These are phyloP conservation scores for Zaprionus taronus DNA, from an alignment of 1,140 invertebrate genomes.

Conservation along the genomic window DNA sequence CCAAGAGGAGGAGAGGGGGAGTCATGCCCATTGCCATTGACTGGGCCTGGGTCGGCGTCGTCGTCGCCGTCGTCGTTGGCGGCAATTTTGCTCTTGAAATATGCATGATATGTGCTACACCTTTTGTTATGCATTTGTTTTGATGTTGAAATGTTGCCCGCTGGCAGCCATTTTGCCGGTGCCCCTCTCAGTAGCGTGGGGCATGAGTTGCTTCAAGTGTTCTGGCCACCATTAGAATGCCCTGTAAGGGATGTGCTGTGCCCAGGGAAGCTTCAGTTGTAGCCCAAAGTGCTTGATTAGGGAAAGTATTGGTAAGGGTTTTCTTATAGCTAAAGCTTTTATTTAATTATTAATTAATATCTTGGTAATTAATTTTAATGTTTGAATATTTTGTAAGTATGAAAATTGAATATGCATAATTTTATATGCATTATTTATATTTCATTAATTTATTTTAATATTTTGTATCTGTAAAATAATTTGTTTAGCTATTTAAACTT, in stretches of 20 bases:
- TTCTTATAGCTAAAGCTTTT: background rate
- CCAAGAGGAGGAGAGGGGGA: background rate
- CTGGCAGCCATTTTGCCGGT: constrained; percentile 42
- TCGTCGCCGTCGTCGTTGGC: constrained; percentile 40
- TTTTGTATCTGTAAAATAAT: background rate
- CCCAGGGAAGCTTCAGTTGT: background rate
- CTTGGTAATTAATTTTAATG: background rate
- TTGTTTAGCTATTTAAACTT: background rate
- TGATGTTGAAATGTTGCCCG: constrained; percentile 70
- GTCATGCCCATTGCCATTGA: constrained; percentile 28
- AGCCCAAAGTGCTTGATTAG: background rate
- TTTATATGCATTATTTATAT: background rate
- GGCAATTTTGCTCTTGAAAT: constrained; percentile 75
- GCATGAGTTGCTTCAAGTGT: constrained; percentile 26
- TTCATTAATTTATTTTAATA: background rate
- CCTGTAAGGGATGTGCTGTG: background rate
- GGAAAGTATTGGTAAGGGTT: background rate
- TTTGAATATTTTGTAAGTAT: background rate
- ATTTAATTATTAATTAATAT: background rate
- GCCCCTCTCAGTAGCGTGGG: constrained; percentile 5
- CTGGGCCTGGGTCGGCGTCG: background rate
- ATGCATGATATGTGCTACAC: constrained; percentile 81
- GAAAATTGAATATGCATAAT: background rate
- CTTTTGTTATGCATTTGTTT: constrained; percentile 82
- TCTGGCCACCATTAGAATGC: constrained; percentile 14